A percentile compares a stretch with the other conserved stretches of the same genome.
phyloP scores from a whole-genome alignment of 2,888 invertebrate species.

The Cactoblastis cactorum region DNA sequence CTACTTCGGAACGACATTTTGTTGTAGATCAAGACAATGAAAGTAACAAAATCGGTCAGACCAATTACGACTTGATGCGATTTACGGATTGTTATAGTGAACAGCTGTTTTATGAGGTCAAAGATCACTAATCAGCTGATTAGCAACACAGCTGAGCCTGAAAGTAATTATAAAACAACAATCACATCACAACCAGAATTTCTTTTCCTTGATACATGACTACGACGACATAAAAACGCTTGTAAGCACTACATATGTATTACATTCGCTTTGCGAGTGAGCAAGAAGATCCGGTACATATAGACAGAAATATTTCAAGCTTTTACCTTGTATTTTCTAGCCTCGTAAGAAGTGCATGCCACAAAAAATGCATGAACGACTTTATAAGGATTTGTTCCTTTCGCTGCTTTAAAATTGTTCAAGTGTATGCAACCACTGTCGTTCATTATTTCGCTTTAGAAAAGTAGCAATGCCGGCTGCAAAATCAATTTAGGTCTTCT shows the following conservation, averaged over 20 bases:
- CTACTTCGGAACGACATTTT: too few relatives aligned
- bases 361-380: constrained; percentile 93
- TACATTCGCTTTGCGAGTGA: constrained; percentile 1
- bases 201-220: not conserved
- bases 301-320: not conserved
- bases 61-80: constrained; percentile 24
- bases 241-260: not conserved
- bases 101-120: constrained; percentile 66
- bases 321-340: constrained; percentile 89
- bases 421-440: constrained; percentile 88
- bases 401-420: constrained; percentile 87
- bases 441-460: constrained; percentile 74
- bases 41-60: too few relatives aligned
- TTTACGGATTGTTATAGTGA: constrained; percentile 22
- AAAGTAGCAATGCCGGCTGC: not conserved
- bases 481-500: not conserved
- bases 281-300: not conserved
- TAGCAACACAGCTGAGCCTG: constrained; percentile 27
- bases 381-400: constrained; percentile 86
- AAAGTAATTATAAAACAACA: not conserved
- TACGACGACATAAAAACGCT: not conserved
- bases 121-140: constrained; percentile 72
- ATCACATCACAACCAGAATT: constrained; percentile 22
- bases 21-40: too few relatives aligned
- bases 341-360: constrained; percentile 88